These are phyloP conservation scores for Trichomycterus rosablanca DNA, from an alignment of 2,113 vertebrate genomes.

Conservation along the genomic window DNA sequence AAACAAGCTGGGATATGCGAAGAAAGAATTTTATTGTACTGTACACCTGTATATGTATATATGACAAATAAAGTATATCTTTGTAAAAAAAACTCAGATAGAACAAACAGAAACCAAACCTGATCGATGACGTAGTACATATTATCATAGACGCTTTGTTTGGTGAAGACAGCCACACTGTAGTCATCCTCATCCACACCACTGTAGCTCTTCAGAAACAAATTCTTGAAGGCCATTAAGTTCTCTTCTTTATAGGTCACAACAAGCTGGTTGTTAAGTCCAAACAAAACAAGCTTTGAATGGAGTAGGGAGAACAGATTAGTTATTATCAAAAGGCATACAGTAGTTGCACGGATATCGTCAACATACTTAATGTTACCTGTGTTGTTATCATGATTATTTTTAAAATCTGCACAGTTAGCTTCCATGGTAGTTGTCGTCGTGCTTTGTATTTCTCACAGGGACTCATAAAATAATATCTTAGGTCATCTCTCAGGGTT, in stretches of 20 bases:
- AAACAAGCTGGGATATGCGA: too few relatives aligned
- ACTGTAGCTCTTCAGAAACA: conserved; percentile 86
- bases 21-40: too few relatives aligned
- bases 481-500: conserved; percentile 81
- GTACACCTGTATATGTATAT: too few relatives aligned
- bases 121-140: conserved; percentile 83
- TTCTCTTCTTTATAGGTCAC: conserved; percentile 94
- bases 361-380: conserved; percentile 59
- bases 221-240: conserved; percentile 80
- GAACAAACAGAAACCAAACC: conserved; percentile 62
- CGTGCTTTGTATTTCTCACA: conserved; percentile 94
- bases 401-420: conserved; percentile 91
- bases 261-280: conserved; percentile 92
- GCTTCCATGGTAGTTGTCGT: conserved; percentile 87
- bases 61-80: too few relatives aligned
- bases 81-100: conserved; percentile 11
- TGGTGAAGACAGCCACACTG: conserved; percentile 79
- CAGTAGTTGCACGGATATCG: too few relatives aligned
- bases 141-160: conserved; percentile 75
- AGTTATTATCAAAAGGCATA: neutral
- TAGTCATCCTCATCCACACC: conserved; percentile 87
- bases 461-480: conserved; percentile 95
- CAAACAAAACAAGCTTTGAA: conserved; percentile 85
- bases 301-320: conserved; percentile 2
- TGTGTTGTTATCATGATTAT: conserved; percentile 94